These are phyloP conservation scores for Neomorphus geoffroyi DNA, from an alignment of 2,797 vertebrate species.

Conservation along the genomic window DNA sequence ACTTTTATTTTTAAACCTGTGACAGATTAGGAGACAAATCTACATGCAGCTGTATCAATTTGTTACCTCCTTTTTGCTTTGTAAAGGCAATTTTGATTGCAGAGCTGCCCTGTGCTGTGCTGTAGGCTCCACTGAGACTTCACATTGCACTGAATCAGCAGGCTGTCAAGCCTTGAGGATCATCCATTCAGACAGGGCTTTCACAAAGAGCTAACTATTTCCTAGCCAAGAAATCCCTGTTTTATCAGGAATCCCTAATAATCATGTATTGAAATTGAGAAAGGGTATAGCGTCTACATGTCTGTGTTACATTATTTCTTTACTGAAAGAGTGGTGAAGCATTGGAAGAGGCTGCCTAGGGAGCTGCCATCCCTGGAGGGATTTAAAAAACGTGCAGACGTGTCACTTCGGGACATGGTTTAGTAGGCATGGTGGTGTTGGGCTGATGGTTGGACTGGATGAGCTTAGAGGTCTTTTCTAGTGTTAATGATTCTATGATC, in stretches of 20 bases:
- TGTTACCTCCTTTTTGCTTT: slow-evolving; percentile 34
- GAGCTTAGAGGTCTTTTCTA: too few relatives aligned
- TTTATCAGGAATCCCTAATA: not conserved
- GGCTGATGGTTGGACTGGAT: too few relatives aligned
- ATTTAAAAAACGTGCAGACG: too few relatives aligned
- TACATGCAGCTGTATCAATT: slow-evolving; percentile 4
- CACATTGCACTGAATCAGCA: slow-evolving; percentile 41
- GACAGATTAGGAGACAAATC: slow-evolving; percentile 32
- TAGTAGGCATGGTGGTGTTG: too few relatives aligned
- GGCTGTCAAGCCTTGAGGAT: slow-evolving; percentile 33
- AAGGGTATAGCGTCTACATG: not conserved
- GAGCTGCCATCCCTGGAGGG: too few relatives aligned
- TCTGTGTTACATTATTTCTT: not conserved
- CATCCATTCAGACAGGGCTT: slow-evolving; percentile 46
- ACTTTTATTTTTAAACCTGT: slow-evolving; percentile 29
- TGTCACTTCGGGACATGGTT: too few relatives aligned
- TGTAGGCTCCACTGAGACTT: slow-evolving; percentile 16
- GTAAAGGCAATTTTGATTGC: slow-evolving; percentile 31
- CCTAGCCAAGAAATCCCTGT: not conserved
- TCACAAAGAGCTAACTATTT: slow-evolving; percentile 13
- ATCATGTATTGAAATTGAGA: not conserved
- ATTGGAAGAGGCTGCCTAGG: too few relatives aligned
- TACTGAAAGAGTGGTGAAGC: too few relatives aligned
- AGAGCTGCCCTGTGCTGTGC: not conserved
- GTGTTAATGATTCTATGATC: too few relatives aligned